These are phyloP conservation scores for Bos javanicus DNA, from an alignment of 2,113 vertebrate genomes.

Conservation along the genomic window DNA sequence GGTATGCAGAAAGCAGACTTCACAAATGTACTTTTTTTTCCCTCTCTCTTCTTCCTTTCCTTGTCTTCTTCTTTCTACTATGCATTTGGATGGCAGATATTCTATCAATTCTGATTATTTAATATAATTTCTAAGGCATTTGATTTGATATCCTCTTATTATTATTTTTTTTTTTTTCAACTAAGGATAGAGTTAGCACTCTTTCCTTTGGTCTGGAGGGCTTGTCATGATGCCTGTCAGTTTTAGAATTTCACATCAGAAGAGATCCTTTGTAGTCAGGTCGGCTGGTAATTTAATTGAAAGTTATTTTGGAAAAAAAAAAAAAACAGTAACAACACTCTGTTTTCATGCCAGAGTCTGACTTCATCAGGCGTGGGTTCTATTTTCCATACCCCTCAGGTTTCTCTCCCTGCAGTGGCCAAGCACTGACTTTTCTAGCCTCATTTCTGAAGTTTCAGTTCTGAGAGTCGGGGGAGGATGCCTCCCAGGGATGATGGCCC, in stretches of 20 bases:
- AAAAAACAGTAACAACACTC: slow-evolving; percentile 37
- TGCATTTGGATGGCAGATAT: background rate
- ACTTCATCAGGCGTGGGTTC: slow-evolving; percentile 22
- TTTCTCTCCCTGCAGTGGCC: background rate
- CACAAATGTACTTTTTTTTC: background rate
- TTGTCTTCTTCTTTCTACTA: background rate
- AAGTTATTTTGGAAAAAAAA: slow-evolving; percentile 46
- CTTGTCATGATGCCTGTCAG: slow-evolving; percentile 53
- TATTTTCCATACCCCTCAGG: background rate
- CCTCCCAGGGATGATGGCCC: background rate
- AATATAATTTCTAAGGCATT: background rate
- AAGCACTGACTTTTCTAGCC: background rate
- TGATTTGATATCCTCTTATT: background rate
- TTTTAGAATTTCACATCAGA: slow-evolving; percentile 48
- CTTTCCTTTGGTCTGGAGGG: background rate
- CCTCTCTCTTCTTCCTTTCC: background rate
- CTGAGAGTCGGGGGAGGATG: background rate
- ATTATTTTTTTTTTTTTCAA: background rate
- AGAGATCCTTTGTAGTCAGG: slow-evolving; percentile 32
- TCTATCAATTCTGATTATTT: background rate
- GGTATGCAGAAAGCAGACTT: slow-evolving; percentile 84
- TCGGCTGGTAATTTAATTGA: slow-evolving; percentile 57
- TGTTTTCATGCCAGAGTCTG: slow-evolving; percentile 50
- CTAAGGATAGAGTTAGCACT: slow-evolving; percentile 16
- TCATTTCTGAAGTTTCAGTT: background rate